phyloP scores from a whole-genome alignment of 2,888 invertebrate genomes.

The Monopis laevigella region DNA sequence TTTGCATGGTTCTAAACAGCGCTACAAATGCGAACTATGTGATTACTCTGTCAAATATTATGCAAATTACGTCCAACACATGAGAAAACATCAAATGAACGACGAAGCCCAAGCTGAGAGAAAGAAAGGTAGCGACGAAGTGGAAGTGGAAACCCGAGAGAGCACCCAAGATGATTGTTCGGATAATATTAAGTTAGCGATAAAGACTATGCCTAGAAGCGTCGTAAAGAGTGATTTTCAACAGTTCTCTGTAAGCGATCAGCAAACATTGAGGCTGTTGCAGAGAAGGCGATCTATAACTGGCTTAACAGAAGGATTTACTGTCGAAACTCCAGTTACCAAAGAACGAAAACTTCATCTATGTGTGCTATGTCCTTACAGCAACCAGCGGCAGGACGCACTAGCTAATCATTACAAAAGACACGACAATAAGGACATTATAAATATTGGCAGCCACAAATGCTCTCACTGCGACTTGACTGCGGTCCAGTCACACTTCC shows the following conservation, averaged over 20 bases:
- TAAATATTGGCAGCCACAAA: slow-evolving; percentile 69
- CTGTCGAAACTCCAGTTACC: slow-evolving; percentile 43
- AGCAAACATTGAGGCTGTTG: slow-evolving; percentile 68
- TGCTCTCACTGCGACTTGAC: slow-evolving; percentile 88
- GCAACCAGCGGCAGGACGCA: slow-evolving; percentile 76
- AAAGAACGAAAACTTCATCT: slow-evolving; percentile 72
- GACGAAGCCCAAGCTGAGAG: slow-evolving; percentile 72
- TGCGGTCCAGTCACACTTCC: slow-evolving; percentile 75
- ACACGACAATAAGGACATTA: slow-evolving; percentile 69
- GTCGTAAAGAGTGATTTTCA: slow-evolving; percentile 53
- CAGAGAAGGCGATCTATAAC: slow-evolving; percentile 61
- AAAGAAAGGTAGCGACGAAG: slow-evolving; percentile 42
- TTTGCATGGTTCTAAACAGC: slow-evolving; percentile 84
- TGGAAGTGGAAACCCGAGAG: slow-evolving; percentile 30
- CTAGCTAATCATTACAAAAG: slow-evolving; percentile 79
- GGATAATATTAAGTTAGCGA: slow-evolving; percentile 51
- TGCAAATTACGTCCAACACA: slow-evolving; percentile 84
- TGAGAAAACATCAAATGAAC: slow-evolving; percentile 80
- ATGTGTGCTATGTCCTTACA: slow-evolving; percentile 84
- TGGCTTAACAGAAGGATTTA: slow-evolving; percentile 36
- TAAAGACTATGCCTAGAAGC: slow-evolving; percentile 55
- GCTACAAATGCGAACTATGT: slow-evolving; percentile 84
- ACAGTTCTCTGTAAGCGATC: slow-evolving; percentile 69
- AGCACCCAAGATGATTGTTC: slow-evolving; percentile 32
- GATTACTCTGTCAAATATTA: slow-evolving; percentile 90